A percentile compares a stretch with the other conserved stretches of the same genome.
Evolutionary conservation across 2,888 invertebrate genomes (phyloP).

Genomic region (Polyommatus iphigenia): DNA sequence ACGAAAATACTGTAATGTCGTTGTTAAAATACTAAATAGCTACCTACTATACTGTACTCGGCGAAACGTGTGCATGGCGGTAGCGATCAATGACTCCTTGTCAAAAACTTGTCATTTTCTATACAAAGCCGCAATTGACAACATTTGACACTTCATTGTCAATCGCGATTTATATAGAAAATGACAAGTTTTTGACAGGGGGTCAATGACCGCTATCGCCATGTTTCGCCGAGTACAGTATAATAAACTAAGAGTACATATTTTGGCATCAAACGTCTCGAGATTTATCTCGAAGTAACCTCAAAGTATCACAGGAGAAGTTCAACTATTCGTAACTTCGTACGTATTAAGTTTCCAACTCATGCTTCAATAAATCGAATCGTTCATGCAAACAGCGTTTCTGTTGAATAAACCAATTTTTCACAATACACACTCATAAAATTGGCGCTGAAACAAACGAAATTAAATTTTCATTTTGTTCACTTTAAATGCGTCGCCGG

Average conservation of each 20-base stretch:
- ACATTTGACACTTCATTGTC: too few species aligned
- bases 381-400: conserved; percentile 56
- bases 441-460: conserved; percentile 52
- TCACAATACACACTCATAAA: conserved; percentile 57
- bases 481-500: conserved; percentile 22
- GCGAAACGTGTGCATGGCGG: background rate
- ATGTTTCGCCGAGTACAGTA: too few species aligned
- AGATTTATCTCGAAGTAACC: conserved; percentile 1
- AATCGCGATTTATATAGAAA: too few species aligned
- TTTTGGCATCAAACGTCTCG: background rate
- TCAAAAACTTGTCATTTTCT: too few species aligned
- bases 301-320: conserved; percentile 34
- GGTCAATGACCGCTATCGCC: too few species aligned
- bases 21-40: background rate
- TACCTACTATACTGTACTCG: too few species aligned
- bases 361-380: conserved; percentile 59
- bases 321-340: conserved; percentile 38
- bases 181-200: too few species aligned
- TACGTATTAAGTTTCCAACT: conserved; percentile 51
- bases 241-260: background rate
- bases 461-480: conserved; percentile 50
- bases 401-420: conserved; percentile 59
- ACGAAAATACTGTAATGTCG: background rate
- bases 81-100: too few species aligned
- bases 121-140: too few species aligned